Conservation (phyloP, 2,888 invertebrate genomes). For the Cartodere bifasciata region DNA sequence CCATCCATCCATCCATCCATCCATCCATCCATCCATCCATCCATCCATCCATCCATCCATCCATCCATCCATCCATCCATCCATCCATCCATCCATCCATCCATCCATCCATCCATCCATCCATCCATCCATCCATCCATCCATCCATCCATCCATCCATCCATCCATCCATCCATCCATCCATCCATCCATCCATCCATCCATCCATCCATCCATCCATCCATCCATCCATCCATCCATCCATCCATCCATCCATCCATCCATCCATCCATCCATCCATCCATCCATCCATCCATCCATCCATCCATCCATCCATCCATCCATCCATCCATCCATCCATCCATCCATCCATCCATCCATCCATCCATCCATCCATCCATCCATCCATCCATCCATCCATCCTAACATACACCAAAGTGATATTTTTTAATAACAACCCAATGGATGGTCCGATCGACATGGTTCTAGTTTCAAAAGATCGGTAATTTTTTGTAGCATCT, state of each 20-base stretch:
- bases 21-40: conserved; percentile 2
- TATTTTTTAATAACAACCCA: too few relatives aligned
- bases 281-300: conserved; percentile 5
- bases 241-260: conserved; percentile 5
- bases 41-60: conserved; percentile 2
- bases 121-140: conserved; percentile 3
- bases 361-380: conserved; percentile 5
- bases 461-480: too few relatives aligned
- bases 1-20: conserved; percentile 2
- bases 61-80: conserved; percentile 2
- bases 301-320: conserved; percentile 5
- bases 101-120: conserved; percentile 3
- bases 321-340: conserved; percentile 3
- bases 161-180: conserved; percentile 3
- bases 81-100: conserved; percentile 3
- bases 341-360: conserved; percentile 4
- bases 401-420: too few relatives aligned
- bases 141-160: conserved; percentile 3
- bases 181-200: conserved; percentile 3
- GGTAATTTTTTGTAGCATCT: too few relatives aligned
- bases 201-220: conserved; percentile 5
- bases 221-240: conserved; percentile 5
- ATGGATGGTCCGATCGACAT: too few relatives aligned
- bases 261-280: conserved; percentile 5
- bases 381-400: conserved; percentile 4